Conservation (phyloP, 2,888 invertebrate genomes). For the Myathropa florea region DNA sequence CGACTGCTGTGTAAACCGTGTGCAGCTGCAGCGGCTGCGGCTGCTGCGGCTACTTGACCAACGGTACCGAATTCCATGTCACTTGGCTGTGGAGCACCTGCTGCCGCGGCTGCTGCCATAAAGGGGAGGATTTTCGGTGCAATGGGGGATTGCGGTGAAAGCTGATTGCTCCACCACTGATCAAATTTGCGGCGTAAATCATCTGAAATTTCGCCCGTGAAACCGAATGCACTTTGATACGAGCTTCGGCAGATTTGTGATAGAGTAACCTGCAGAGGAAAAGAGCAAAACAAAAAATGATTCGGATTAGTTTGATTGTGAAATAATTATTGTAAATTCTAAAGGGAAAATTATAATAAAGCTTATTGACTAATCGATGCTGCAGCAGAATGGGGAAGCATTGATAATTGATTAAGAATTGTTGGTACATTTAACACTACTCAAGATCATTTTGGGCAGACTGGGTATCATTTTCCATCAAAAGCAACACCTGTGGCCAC, state of each 20-base stretch:
- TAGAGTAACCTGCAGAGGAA: constrained; percentile 85
- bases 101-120: constrained; percentile 77
- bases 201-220: constrained; percentile 87
- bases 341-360: no score
- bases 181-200: constrained; percentile 94
- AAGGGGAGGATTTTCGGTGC: constrained; percentile 82
- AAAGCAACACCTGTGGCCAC: no score
- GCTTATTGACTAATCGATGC: no score
- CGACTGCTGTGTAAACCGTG: constrained; percentile 73
- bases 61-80: constrained; percentile 80
- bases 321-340: background rate
- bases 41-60: constrained; percentile 82
- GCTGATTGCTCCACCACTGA: constrained; percentile 92
- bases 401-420: no score
- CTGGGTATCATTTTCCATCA: no score
- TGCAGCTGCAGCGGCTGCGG: constrained; percentile 82
- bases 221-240: constrained; percentile 85
- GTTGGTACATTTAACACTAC: no score
- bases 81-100: constrained; percentile 74
- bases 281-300: background rate
- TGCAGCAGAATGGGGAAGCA: no score
- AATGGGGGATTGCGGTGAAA: constrained; percentile 84
- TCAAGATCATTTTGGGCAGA: no score
- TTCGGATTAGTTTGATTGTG: background rate
- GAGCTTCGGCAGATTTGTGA: constrained; percentile 92